phyloP scores from a whole-genome alignment of 2,888 invertebrate genomes.

The Drosophila emarginata region DNA sequence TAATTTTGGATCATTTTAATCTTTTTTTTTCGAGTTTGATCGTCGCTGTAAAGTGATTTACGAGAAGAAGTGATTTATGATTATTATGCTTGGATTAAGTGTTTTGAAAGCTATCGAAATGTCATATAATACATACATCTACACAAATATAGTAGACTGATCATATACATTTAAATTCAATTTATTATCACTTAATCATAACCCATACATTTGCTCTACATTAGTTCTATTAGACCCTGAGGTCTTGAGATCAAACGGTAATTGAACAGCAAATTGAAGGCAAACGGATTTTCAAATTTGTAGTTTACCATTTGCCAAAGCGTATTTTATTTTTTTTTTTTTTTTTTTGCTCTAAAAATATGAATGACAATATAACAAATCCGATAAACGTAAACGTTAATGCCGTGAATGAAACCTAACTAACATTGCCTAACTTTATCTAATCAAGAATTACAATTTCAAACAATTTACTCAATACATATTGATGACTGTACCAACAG shows the following conservation, averaged over 20 bases:
- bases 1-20: slow-evolving; percentile 2
- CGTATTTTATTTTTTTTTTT: too few relatives aligned
- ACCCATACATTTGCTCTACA: slow-evolving; percentile 13
- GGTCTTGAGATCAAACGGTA: slow-evolving; percentile 62
- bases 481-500: neutral
- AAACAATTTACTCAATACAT: neutral
- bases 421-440: neutral
- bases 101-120: too few relatives aligned
- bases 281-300: slow-evolving; percentile 39
- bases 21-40: neutral
- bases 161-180: slow-evolving; percentile 41
- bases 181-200: slow-evolving; percentile 54
- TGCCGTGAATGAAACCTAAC: neutral
- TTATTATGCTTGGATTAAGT: neutral
- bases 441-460: neutral
- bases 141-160: neutral
- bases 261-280: slow-evolving; percentile 55
- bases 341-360: slow-evolving; percentile 25
- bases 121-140: too few relatives aligned
- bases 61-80: neutral
- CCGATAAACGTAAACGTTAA: neutral
- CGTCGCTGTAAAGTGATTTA: neutral
- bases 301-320: slow-evolving; percentile 1
- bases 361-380: slow-evolving; percentile 18
- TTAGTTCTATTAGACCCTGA: slow-evolving; percentile 13